These are phyloP conservation scores for Alexandromys fortis DNA, from an alignment of 2,113 vertebrate species.

Conservation along the genomic window DNA sequence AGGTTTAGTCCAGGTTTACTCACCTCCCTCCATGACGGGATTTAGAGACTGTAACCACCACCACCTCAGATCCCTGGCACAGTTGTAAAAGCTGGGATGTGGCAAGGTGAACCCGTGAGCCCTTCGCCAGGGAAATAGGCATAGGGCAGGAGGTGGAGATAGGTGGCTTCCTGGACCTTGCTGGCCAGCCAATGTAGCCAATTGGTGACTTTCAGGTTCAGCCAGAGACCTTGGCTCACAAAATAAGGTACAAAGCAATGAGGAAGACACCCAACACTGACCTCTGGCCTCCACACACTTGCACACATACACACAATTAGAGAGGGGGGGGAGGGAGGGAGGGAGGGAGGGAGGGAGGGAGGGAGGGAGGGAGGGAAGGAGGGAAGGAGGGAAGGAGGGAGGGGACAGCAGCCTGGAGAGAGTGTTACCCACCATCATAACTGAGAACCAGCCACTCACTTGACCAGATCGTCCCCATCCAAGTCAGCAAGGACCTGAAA, in stretches of 20 bases:
- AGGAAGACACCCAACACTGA: background rate
- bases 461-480: background rate
- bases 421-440: background rate
- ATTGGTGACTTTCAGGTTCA: background rate
- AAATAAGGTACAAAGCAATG: background rate
- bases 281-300: background rate
- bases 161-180: background rate
- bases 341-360: background rate
- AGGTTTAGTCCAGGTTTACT: background rate
- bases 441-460: background rate
- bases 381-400: too few relatives aligned
- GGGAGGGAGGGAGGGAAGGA: too few relatives aligned
- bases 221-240: background rate
- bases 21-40: background rate
- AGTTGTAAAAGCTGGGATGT: background rate
- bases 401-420: background rate
- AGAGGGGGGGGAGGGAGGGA: background rate
- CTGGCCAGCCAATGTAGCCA: background rate
- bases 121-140: too few relatives aligned
- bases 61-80: background rate
- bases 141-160: too few relatives aligned
- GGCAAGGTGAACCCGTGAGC: too few relatives aligned
- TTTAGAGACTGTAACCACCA: background rate
- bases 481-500: conserved; percentile 6
- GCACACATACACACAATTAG: background rate